Evolutionary conservation across 2,888 invertebrate species (phyloP), one percentile per base, ranked within the genome.

Genomic region (Eulithis testata): DNA sequence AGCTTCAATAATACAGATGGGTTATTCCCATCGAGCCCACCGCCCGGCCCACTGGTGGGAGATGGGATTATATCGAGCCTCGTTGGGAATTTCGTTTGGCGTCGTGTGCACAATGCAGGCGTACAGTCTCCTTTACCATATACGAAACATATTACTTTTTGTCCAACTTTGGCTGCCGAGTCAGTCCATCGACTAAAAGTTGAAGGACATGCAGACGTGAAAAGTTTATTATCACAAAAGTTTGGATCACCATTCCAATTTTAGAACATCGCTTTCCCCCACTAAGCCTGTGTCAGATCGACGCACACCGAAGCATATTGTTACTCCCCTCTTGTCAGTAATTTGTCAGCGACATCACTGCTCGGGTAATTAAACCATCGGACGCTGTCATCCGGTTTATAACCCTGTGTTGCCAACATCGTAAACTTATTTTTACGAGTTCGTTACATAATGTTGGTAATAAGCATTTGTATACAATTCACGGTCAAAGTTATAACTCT

Each of bases 311-410:
- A 27, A 51, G 57, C 63, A 57, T 56, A 63, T 57, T 68, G 60
- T 62, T 70, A 70, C 66, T 62, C 57, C 70, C 61, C 66, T 64
- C 68, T 59, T 78, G 82, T 84, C 83, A 80, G 79, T 81, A 81
- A 83, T 86, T 84, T 83, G 85, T 86, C 84, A 81, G 77, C 68
- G 74, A 76, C 82, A 80, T 84, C 80, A 86, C 80, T 79, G 81
- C 76, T 75, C 68, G 70, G 76, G 83, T 84, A 84, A 87, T 87
- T 85, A 87, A 84, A 83, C 79, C 72, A 68, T 73, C 69, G 73
- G 70, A 65, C 70, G 70, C 49, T 45, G 37, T 63, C 14, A 21
- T 14, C 50, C 12, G 5, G 50, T 66, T 69, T 69, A 71, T 58
- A 49, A 63, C 60, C 55, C 59, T 44, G 57, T 68, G 65, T 66